A percentile compares a stretch with the other conserved stretches of the same genome.
These are phyloP conservation scores for Alcedo atthis DNA, from an alignment of 2,797 vertebrate genomes.

Conservation along the genomic window DNA sequence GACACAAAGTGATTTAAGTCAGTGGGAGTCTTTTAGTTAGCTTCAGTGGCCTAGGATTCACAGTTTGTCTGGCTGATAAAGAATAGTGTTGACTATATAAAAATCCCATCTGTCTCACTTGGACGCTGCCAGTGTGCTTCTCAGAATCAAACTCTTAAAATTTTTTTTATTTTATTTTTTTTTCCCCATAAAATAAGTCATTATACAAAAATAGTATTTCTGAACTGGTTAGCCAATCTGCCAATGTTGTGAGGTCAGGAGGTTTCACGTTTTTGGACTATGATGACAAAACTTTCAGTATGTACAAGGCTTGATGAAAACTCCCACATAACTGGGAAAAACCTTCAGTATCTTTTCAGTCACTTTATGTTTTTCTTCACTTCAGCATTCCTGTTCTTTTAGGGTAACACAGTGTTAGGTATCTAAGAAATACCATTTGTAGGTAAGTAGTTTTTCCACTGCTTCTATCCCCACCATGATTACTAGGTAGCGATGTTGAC, in stretches of 20 bases:
- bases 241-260: not conserved
- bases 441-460: not conserved
- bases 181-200: not conserved
- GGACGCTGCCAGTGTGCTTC: not conserved
- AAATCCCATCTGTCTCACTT: not conserved
- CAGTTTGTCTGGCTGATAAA: not conserved
- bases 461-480: not conserved
- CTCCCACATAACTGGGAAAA: not conserved
- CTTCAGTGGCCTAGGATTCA: not conserved
- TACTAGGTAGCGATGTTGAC: not conserved
- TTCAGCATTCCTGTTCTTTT: not conserved
- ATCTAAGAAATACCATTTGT: not conserved
- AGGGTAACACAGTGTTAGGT: not conserved
- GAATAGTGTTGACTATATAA: not conserved
- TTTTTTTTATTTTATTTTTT: not conserved
- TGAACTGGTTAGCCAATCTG: not conserved
- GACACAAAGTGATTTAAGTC: not conserved
- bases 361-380: not conserved
- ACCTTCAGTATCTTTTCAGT: not conserved
- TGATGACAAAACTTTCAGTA: not conserved
- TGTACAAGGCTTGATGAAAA: not conserved
- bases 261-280: not conserved
- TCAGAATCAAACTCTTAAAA: not conserved
- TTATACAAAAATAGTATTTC: not conserved
- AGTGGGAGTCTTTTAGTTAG: not conserved